Conservation (phyloP, 2,888 invertebrate species). For the Amiota mariae region DNA sequence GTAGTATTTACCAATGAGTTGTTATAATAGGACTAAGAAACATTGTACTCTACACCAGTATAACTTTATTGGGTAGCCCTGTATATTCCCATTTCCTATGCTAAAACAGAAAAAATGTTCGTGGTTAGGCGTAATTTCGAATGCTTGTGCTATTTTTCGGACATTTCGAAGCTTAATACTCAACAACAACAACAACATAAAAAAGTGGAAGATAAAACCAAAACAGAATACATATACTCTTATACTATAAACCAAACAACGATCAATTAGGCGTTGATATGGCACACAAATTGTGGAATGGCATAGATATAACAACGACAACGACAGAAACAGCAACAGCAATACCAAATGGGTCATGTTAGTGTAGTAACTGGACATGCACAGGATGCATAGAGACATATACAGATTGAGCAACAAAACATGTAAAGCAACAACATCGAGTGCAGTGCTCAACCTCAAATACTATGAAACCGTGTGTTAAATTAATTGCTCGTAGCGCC, state of each 20-base stretch:
- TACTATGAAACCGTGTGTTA: slow-evolving; percentile 64
- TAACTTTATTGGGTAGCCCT: background rate
- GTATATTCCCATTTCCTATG: background rate
- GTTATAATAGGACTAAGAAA: too few species aligned
- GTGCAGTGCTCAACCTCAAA: slow-evolving; percentile 63
- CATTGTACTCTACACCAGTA: too few species aligned
- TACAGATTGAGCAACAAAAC: slow-evolving; percentile 6
- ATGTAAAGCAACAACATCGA: slow-evolving; percentile 2
- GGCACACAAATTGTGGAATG: slow-evolving; percentile 5
- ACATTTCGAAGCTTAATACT: slow-evolving; percentile 16
- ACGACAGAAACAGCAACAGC: slow-evolving; percentile 24
- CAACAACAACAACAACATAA: background rate
- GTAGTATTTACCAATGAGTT: too few species aligned
- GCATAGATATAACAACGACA: slow-evolving; percentile 8
- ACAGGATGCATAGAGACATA: slow-evolving; percentile 24
- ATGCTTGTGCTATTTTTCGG: slow-evolving; percentile 28
- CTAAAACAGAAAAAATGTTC: slow-evolving; percentile 18
- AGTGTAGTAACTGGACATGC: slow-evolving; percentile 30
- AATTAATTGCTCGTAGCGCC: slow-evolving; percentile 65
- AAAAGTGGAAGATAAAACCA: slow-evolving; percentile 15
- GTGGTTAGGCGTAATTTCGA: slow-evolving; percentile 41
- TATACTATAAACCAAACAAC: slow-evolving; percentile 26
- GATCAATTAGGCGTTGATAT: slow-evolving; percentile 46
- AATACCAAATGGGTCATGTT: slow-evolving; percentile 25
- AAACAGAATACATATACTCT: background rate